Evolutionary conservation across 2,888 invertebrate species (phyloP), one percentile per base, ranked within the genome.

Genomic region (Heteropelma amictum): DNA sequence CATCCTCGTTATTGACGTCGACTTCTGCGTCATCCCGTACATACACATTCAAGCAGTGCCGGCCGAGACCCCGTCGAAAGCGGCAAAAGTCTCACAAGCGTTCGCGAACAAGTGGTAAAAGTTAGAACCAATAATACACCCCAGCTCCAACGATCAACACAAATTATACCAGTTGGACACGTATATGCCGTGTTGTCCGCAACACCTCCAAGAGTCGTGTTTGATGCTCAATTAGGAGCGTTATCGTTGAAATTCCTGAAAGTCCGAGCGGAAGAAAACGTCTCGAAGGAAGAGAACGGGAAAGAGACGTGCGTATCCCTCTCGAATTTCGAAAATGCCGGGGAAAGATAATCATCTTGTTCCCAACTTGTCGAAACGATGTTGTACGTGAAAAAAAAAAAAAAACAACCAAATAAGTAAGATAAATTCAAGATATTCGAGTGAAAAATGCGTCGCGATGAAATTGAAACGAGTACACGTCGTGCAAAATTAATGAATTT

Each of bases 111-210:
- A 61, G 56, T 61, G 70, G 63, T 76, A 76, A 76, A 63, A 76
- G 76, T 53, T 69, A 76, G 72, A 76, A 54, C 69, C 76, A 76
- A 76, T 76, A 76, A 58, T 49, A 35, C 33, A 38, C 40, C 23
- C 35, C 14, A 21, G 17, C n/a, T 4, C n/a, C 4, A n/a, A 17
- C 14, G 26, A 49, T 21, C 61, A 30, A n/a, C n/a, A 40, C 49
- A 33, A 61, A 33, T 17, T 42, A 3, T 21, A 33, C 28, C n/a
- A n/a, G n/a, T n/a, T n/a, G 30, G 14, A 53, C 45, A 6, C 33
- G 35, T 8, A 33, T 47, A 10, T 4, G 8, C 30, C n/a, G 12
- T 8, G 30, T 51, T 14, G 17, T 28, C 4, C 3, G 61, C 45
- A 33, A 35, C 53, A 23, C 42, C n/a, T 42, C 42, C 53, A 8